phyloP scores from a whole-genome alignment of 2,797 vertebrate species.

The Eremophila alpestris region DNA sequence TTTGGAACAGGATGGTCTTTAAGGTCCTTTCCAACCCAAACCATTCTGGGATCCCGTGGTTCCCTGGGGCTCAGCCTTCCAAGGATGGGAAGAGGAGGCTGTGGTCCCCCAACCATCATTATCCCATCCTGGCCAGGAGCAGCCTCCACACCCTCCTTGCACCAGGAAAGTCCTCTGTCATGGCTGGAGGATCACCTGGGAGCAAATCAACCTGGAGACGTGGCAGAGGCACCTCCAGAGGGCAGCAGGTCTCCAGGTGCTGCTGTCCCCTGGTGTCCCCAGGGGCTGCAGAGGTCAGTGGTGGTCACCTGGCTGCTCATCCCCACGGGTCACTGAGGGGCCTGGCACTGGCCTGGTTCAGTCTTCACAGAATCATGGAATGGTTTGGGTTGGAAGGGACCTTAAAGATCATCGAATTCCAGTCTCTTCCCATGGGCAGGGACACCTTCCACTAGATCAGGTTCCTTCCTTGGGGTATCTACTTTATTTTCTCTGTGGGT shows the following conservation, averaged over 20 bases:
- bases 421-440: not conserved
- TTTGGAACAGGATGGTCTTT: rapidly evolving
- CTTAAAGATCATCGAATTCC: not conserved
- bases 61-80: not conserved
- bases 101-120: not conserved
- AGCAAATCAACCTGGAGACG: not conserved
- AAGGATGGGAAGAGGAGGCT: not conserved
- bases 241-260: slow-evolving; percentile 43
- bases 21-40: not conserved
- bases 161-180: not conserved
- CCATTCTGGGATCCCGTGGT: not conserved
- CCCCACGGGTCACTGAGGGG: not conserved
- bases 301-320: not conserved
- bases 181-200: not conserved
- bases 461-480: not conserved
- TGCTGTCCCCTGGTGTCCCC: not conserved
- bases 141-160: not conserved
- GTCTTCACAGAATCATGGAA: not conserved
- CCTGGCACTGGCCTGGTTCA: not conserved
- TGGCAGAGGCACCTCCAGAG: slow-evolving; percentile 21
- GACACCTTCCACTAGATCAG: not conserved
- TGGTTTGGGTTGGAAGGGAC: not conserved
- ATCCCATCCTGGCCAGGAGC: not conserved
- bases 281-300: not conserved
- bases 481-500: not conserved